A percentile compares a stretch with the other conserved stretches of the same genome.
These are phyloP conservation scores for Enteromius treurensis DNA, from an alignment of 2,797 vertebrate species.

Conservation along the genomic window DNA sequence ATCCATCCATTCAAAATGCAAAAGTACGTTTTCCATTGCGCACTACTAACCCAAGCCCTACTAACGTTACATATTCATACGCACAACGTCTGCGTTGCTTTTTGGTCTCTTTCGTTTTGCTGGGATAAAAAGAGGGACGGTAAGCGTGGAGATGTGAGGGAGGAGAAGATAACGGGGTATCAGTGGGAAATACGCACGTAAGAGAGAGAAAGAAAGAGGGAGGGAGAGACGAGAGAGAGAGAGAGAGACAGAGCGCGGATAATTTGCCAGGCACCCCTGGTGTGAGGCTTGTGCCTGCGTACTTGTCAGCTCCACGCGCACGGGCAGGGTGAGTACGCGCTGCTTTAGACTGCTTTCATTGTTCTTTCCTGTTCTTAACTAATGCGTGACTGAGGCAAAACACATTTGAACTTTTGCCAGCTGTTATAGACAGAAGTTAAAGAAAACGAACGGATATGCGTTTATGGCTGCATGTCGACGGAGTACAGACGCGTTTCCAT, in stretches of 20 bases:
- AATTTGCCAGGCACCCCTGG: conserved; percentile 66
- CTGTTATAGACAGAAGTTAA: conserved; percentile 15
- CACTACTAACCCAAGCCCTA: neutral
- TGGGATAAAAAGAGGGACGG: neutral
- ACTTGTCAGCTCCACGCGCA: conserved; percentile 51
- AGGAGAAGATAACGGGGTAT: conserved; percentile 23
- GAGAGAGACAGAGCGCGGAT: conserved; percentile 50
- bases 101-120: neutral
- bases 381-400: conserved; percentile 9
- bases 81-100: neutral
- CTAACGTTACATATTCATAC: neutral
- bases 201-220: conserved; percentile 46
- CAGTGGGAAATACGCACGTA: conserved; percentile 24
- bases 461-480: neutral
- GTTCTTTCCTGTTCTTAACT: conserved; percentile 8
- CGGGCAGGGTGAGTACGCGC: conserved; percentile 58
- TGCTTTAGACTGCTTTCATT: conserved; percentile 22
- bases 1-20: neutral
- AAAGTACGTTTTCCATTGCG: conserved; percentile 23
- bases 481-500: neutral
- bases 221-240: conserved; percentile 47
- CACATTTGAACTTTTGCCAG: conserved; percentile 26
- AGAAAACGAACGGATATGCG: neutral
- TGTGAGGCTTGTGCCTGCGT: conserved; percentile 73
- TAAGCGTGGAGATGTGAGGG: neutral